Conservation (phyloP, 2,113 vertebrate species). For the Rhegmatorhina hoffmannsi region DNA sequence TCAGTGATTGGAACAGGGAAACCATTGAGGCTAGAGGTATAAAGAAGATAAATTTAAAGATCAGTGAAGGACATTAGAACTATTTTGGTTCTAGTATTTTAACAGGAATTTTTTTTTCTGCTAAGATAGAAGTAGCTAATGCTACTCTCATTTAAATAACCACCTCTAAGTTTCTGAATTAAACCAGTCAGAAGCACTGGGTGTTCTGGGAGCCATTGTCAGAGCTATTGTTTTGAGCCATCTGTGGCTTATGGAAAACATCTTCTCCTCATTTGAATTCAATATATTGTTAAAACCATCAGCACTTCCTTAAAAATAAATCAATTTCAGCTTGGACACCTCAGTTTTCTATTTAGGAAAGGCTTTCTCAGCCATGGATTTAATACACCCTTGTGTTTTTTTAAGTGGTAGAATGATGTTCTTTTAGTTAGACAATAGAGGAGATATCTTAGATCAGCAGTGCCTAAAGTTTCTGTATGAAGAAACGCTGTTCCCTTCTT, state of each 20-base stretch:
- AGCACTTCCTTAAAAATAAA: conserved; percentile 16
- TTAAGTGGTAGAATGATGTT: background rate
- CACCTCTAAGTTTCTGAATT: background rate
- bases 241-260: background rate
- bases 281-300: conserved; percentile 3
- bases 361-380: background rate
- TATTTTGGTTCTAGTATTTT: background rate
- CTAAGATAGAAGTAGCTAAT: background rate
- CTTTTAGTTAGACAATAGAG: background rate
- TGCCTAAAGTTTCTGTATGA: background rate
- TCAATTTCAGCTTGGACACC: background rate
- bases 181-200: background rate
- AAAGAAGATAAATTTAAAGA: background rate
- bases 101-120: background rate
- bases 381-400: background rate
- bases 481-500: background rate
- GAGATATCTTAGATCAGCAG: background rate
- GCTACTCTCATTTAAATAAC: background rate
- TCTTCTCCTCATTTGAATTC: conserved; percentile 3
- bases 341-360: background rate
- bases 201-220: background rate
- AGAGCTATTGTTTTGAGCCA: conserved; percentile 1
- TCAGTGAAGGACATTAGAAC: background rate
- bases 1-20: conserved; percentile 7
- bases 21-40: background rate